Base-by-base conservation (phyloP, 1,140 invertebrate genomes). In the Drosophila navojoa region DNA sequence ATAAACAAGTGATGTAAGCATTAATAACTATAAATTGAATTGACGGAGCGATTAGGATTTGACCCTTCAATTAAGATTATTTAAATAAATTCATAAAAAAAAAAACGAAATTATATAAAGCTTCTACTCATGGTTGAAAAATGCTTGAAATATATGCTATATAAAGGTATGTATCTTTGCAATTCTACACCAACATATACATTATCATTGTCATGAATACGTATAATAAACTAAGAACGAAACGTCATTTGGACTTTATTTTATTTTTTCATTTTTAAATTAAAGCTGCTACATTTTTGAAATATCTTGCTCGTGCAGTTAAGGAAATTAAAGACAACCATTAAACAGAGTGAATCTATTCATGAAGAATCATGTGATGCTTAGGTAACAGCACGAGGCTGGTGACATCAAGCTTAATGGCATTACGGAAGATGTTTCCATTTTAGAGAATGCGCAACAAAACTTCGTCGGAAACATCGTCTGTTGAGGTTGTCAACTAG, bases 351-450 rank as follows among this genome's bases (percentile, higher is more conserved):
- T 9, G 16, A 38, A 44, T 49, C 40, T 55, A 60, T 38, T 44
- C 29, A 53, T 45, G 38, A 16, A 47, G 38, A 22, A 27, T 19
- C 22, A 35, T 42, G 73, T 54, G 29, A 38, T 59, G n/a, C 55
- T 16, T 49, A 38, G 54, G 40, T 49, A 4, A 29, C 25, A 67
- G 38, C 40, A 60, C 16, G 16, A 29, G 71, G 64, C 64, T 59
- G 59, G 19, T 13, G 47, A 6, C 53, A 55, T 45, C 29, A 29
- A 15, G 42, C 16, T 58, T 52, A 71, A 62, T 69, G 58, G 15
- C 11, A 74, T 22, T 73, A 61, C 81, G 82, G 84, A 86, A 82
- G 76, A 35, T 25, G 79, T 49, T 78, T 71, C 78, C 78, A 76
- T 68, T 76, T 58, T 58, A 35, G 61, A 76, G 79, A 75, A 81